Conservation (phyloP, 2,797 vertebrate species). For the Diplodus puntazzo region DNA sequence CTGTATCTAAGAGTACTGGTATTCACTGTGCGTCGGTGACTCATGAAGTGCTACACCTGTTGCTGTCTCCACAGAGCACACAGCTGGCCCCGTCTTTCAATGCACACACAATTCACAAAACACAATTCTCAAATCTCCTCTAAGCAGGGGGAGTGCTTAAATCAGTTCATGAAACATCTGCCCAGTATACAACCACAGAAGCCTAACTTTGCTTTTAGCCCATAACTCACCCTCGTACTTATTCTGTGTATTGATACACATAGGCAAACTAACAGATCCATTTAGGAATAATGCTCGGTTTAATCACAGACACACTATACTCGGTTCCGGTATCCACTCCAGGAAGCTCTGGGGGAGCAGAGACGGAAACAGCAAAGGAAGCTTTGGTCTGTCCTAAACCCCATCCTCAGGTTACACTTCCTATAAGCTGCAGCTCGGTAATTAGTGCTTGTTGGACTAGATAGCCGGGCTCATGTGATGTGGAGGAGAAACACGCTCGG, state of each 20-base stretch:
- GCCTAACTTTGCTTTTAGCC: conserved; percentile 57
- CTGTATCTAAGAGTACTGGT: conserved; percentile 58
- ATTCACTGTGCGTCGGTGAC: conserved; percentile 59
- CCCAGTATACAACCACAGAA: conserved; percentile 34
- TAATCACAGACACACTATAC: conserved; percentile 52
- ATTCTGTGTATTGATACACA: conserved; percentile 44
- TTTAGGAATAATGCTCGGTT: conserved; percentile 34
- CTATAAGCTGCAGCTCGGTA: conserved; percentile 48
- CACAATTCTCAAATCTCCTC: conserved; percentile 53
- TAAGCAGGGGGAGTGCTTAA: conserved; percentile 35
- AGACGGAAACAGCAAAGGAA: conserved; percentile 53
- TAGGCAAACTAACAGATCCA: conserved; percentile 33
- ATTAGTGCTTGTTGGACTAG: conserved; percentile 66
- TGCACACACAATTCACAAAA: conserved; percentile 50
- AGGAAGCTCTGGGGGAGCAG: conserved; percentile 54
- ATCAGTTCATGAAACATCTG: conserved; percentile 64
- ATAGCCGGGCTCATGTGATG: conserved; percentile 41
- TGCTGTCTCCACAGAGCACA: conserved; percentile 66
- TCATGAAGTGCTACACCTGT: conserved; percentile 74
- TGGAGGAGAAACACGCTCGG: conserved; percentile 21
- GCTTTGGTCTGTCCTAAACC: conserved; percentile 46
- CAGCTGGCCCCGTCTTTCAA: conserved; percentile 73
- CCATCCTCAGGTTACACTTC: conserved; percentile 72
- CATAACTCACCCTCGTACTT: conserved; percentile 41
- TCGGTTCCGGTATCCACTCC: conserved; percentile 47